A percentile compares a stretch with the other conserved stretches of the same genome.
phyloP scores from a whole-genome alignment of 1,140 invertebrate genomes.

The Calycopis cecrops region DNA sequence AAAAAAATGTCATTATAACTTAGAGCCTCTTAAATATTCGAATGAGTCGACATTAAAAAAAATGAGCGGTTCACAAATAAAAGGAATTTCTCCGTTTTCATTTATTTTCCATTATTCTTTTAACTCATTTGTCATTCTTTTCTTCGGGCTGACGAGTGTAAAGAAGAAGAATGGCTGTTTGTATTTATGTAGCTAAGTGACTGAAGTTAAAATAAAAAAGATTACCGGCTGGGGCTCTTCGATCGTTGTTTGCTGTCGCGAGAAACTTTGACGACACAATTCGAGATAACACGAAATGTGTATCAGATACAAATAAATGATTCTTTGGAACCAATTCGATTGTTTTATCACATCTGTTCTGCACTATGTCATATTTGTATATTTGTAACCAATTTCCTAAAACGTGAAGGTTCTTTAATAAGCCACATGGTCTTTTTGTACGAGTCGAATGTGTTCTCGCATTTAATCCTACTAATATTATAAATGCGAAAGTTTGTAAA shows the following conservation, averaged over 20 bases:
- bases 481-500: too few relatives aligned
- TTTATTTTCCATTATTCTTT: slow-evolving; percentile 70
- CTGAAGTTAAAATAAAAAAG: slow-evolving; percentile 45
- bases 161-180: slow-evolving; percentile 64
- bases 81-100: slow-evolving; percentile 65
- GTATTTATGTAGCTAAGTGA: slow-evolving; percentile 60
- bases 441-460: too few relatives aligned
- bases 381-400: too few relatives aligned
- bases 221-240: slow-evolving; percentile 35
- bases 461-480: too few relatives aligned
- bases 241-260: slow-evolving; percentile 37
- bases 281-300: slow-evolving; percentile 29
- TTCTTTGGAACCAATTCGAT: too few relatives aligned
- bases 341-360: too few relatives aligned
- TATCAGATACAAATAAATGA: slow-evolving; percentile 4
- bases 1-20: slow-evolving; percentile 27
- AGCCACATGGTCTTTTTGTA: too few relatives aligned
- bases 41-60: slow-evolving; percentile 31
- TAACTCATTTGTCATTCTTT: slow-evolving; percentile 68
- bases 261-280: slow-evolving; percentile 34
- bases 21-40: slow-evolving; percentile 22
- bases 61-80: slow-evolving; percentile 50
- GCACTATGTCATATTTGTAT: too few relatives aligned
- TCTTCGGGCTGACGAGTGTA: slow-evolving; percentile 42
- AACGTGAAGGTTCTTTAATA: too few relatives aligned